Evolutionary conservation across 2,797 vertebrate genomes (phyloP), one percentile per base, ranked within the genome.

Genomic region (Echiichthys vipera): DNA sequence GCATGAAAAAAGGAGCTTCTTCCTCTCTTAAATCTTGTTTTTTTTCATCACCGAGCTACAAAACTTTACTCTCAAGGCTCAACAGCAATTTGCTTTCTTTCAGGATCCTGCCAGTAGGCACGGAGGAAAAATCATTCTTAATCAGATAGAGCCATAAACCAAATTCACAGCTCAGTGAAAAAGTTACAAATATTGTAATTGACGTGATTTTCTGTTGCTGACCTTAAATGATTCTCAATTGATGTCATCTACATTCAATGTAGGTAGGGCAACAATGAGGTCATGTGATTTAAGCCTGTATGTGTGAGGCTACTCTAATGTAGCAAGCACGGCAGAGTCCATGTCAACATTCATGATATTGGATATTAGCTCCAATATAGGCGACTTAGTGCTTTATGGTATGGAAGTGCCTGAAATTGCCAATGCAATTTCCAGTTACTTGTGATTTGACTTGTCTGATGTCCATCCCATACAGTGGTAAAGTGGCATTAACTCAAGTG

Each of bases 371-470:
- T 54, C n/a, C 20, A 39, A 17, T 18, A n/a, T 0, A 29, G 9
- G 11, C 1, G 17, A 7, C 24, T 27, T 12, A n/a, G n/a, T 39
- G 36, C 15, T 56, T 56, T 39, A 24, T 39, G 12, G 39, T 56
- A n/a, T n/a, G n/a, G n/a, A n/a, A 56, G 0, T 25, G 15, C 36
- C 18, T 42, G 29, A 13, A 0, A 20, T 29, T 1, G 0, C 40
- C 4, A 50, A 0, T n/a, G n/a, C n/a, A n/a, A n/a, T n/a, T n/a
- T n/a, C n/a, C n/a, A n/a, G n/a, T n/a, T n/a, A n/a, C n/a, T n/a
- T n/a, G n/a, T n/a, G n/a, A n/a, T n/a, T n/a, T n/a, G n/a, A n/a
- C n/a, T n/a, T n/a, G n/a, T n/a, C n/a, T n/a, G n/a, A n/a, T n/a
- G n/a, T n/a, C n/a, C n/a, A n/a, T n/a, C n/a, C n/a, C n/a, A n/a